A percentile compares a stretch with the other conserved stretches of the same genome.
Conservation (phyloP, 2,797 vertebrate genomes). For the Amblyopsis hoosieri region DNA sequence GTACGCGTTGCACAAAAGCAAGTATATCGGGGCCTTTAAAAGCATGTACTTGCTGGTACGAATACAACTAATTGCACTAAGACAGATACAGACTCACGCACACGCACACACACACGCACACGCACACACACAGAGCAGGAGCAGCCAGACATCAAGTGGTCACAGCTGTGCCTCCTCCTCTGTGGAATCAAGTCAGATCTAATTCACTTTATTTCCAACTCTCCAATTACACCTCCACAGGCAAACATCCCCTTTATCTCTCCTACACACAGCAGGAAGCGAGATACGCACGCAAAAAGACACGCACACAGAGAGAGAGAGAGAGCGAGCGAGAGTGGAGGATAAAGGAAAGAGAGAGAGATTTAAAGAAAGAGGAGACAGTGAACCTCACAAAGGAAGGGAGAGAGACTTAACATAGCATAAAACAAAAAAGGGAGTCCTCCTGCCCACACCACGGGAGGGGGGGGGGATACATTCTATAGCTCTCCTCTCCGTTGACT, state of each 20-base stretch:
- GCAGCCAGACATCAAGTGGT: slow-evolving; percentile 12
- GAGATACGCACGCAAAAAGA: slow-evolving; percentile 17
- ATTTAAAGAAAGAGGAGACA: too few relatives aligned
- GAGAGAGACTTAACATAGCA: slow-evolving; percentile 2
- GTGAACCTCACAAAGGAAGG: not conserved
- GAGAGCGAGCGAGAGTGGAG: not conserved
- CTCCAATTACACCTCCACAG: slow-evolving; percentile 51
- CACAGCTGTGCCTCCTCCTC: slow-evolving; percentile 16
- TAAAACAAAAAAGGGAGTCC: slow-evolving; percentile 17
- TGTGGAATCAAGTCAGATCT: slow-evolving; percentile 46
- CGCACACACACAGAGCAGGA: slow-evolving; percentile 33
- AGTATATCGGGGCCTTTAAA: too few relatives aligned
- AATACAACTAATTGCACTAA: not conserved
- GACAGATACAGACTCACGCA: not conserved
- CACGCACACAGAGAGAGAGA: not conserved
- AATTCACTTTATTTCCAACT: slow-evolving; percentile 52
- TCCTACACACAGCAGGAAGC: slow-evolving; percentile 28
- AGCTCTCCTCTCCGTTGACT: too few relatives aligned
- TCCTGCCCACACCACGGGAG: slow-evolving; percentile 10
- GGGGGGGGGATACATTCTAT: too few relatives aligned
- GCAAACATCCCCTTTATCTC: slow-evolving; percentile 24
- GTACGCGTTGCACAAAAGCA: too few relatives aligned
- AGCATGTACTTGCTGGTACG: slow-evolving; percentile 8
- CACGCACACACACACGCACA: slow-evolving; percentile 11
- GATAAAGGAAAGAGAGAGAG: not conserved